Evolutionary conservation across 53 echinoderm and acorn worm species (phyloP), one percentile per base, ranked within the genome.

Genomic region (Luidia sarsii): DNA sequence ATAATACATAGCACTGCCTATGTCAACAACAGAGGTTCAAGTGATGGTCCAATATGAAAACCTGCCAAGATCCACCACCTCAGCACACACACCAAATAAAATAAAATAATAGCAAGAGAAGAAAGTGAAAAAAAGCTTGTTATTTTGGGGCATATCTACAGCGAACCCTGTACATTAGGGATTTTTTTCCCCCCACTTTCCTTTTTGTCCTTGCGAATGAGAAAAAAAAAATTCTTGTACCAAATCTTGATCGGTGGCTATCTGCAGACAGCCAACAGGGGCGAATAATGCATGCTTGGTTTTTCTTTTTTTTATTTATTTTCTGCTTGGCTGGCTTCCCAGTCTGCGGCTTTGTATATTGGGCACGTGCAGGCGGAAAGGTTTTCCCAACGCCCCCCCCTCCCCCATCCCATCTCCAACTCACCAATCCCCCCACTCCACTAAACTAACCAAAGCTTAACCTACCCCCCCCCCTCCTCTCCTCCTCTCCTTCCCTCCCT

Each of bases 211-310:
- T 77, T 61, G 62, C 77, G 6, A 41, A 11, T 35, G 59, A 0
- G 10, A 37, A 64, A 74, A n/a, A 41, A 6, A 41, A 11, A 6
- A 41, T 41, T 43, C 61, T 61, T 32, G 43, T 32, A 60, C 59
- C 48, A 59, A 72, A 72, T 72, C 72, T 72, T 72, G 72, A 72
- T 72, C 6, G 72, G 72, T 54, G 37, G 23, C 46, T 31, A 16
- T 3, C 3, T 43, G 67, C 67, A 43, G 60, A 55, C 32, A 61
- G 57, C 38, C 15, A 28, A 38, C 30, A 46, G 35, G 31, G 61
- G 35, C 14, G 35, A 19, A 77, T 77, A 77, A 77, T 77, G 77
- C 77, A 27, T 60, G 61, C 46, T 70, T 43, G 10, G 77, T 45
- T 77, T 77, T 59, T 65, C n/a, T n/a, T n/a, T n/a, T n/a, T n/a